Evolutionary conservation across 2,888 invertebrate species (phyloP), one percentile per base, ranked within the genome.

Genomic region (Patella pellucida): DNA sequence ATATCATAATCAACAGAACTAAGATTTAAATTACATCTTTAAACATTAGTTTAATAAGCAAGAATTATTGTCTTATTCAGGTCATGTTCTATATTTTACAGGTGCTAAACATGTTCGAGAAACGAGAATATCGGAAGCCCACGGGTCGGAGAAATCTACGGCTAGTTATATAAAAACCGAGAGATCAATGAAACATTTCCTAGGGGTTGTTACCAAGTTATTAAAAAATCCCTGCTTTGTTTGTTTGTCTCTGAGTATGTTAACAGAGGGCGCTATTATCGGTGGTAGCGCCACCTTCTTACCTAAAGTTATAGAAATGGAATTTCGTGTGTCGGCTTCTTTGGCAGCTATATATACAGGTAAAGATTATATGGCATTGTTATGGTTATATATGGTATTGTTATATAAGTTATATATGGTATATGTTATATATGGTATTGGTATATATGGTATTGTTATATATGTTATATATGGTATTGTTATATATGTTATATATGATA

Each of bases 271-370:
- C 0, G 75, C 86, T 52, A 77, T 85, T 11, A 79, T 86, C 16
- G 84, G 86, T 0, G 94, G 94, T 0, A 94, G 94, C 83, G 94
- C 94, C 86, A 95, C 94, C 15, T 95, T 94, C 87, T 91, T 95
- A 83, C 94, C 94, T 12, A 95, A 95, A 87, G 95, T 95, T 88
- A 93, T 95, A 86, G 95, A 95, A 90, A 94, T 94, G 12, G 94
- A 95, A 87, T 95, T 94, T 87, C 93, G 93, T 80, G 93, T 93
- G 78, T 93, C 93, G 0, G 93, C 96, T 0, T 94, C 94, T 15
- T 92, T 92, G 74, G 94, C 95, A 19, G 94, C 94, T 23, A 92
- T 94, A 78, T 91, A 94, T 77, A 93, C 94, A 81, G 95, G 94
- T 94, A 78, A 71, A 68, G 51, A 19, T 15, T 16, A 41, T n/a